Evolutionary conservation across 1,140 invertebrate genomes (phyloP).

Genomic region (Rhyzopertha dominica): DNA sequence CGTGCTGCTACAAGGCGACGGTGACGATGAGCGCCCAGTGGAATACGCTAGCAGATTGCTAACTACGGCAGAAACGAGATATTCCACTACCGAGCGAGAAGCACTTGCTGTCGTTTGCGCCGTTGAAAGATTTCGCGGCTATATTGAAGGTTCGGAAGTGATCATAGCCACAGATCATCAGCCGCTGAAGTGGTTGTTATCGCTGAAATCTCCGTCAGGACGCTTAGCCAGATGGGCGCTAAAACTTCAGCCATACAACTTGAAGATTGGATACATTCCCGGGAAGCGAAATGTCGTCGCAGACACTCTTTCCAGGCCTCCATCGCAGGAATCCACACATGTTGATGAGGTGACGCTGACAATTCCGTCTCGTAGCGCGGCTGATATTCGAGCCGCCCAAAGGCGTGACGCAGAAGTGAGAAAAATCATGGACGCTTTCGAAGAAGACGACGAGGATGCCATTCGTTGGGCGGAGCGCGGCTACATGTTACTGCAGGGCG

Average conservation of each 20-base stretch:
- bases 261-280: slow-evolving; percentile 21
- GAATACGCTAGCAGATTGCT: slow-evolving; percentile 39
- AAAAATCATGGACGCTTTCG: slow-evolving; percentile 6
- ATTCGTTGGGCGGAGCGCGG: slow-evolving; percentile 21
- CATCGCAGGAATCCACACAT: too few relatives aligned
- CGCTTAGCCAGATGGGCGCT: slow-evolving; percentile 33
- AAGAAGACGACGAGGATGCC: slow-evolving; percentile 2
- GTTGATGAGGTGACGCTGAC: too few relatives aligned
- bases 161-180: not conserved
- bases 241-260: slow-evolving; percentile 17
- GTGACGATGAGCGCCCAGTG: slow-evolving; percentile 31
- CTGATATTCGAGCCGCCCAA: slow-evolving; percentile 13
- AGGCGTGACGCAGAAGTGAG: slow-evolving; percentile 18
- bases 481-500: slow-evolving; percentile 31
- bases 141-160: not conserved
- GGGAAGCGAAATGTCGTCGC: slow-evolving; percentile 22
- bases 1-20: not conserved
- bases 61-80: not conserved
- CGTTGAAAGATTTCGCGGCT: not conserved
- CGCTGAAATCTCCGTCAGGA: slow-evolving; percentile 29
- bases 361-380: slow-evolving; percentile 16
- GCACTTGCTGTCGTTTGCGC: slow-evolving; percentile 23
- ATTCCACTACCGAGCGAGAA: slow-evolving; percentile 4
- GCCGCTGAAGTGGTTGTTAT: slow-evolving; percentile 23
- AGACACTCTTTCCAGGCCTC: slow-evolving; percentile 17